These are phyloP conservation scores for Henricia sp. DNA, from an alignment of 53 echinoderm and acorn worm genomes.

Conservation along the genomic window DNA sequence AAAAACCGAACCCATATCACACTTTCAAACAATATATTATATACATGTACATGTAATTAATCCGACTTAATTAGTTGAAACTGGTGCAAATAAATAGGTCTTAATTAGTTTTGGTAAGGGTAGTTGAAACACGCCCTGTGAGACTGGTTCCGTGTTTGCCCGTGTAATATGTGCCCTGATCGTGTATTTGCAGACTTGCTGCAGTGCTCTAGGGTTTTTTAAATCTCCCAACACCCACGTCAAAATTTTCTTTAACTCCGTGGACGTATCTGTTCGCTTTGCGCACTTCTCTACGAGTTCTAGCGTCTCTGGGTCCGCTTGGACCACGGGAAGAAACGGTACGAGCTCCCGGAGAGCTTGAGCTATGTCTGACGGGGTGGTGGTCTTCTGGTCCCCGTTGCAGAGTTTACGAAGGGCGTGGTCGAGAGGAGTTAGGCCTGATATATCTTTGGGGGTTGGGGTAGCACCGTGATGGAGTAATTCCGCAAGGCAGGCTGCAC, in stretches of 20 bases:
- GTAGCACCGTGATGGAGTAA: constrained; percentile 43
- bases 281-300: not conserved
- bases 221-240: constrained; percentile 2
- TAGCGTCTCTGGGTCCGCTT: not conserved
- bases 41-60: no score
- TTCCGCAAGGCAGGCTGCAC: constrained; percentile 11
- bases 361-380: not conserved
- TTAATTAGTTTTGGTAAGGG: constrained; percentile 12
- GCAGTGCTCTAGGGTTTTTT: not conserved
- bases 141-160: not conserved
- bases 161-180: not conserved
- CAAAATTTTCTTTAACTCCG: not conserved
- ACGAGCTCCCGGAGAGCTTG: constrained; percentile 1
- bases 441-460: constrained; percentile 20
- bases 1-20: no score
- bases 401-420: constrained; percentile 36
- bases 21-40: no score
- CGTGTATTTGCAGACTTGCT: constrained; percentile 17
- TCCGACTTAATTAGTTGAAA: no score
- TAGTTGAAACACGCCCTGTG: not conserved
- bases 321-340: constrained; percentile 8
- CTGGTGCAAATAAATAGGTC: not conserved
- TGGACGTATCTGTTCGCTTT: not conserved
- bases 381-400: not conserved
- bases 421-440: constrained; percentile 39